These are phyloP conservation scores for Latheticus oryzae DNA, from an alignment of 2,888 invertebrate genomes.

Conservation along the genomic window DNA sequence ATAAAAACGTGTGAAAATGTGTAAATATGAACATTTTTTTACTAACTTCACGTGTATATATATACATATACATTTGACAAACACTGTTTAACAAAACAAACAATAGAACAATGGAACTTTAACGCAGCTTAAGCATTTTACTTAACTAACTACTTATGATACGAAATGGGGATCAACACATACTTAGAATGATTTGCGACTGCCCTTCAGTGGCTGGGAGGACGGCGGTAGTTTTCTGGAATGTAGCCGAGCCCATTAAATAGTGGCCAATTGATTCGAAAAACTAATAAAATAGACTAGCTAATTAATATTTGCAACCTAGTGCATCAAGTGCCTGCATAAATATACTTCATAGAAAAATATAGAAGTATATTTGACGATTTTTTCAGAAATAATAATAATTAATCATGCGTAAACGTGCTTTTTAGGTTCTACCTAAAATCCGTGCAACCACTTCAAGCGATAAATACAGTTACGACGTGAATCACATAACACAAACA, in stretches of 20 bases:
- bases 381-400: not conserved
- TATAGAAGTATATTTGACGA: slow-evolving; percentile 1
- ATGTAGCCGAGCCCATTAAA: slow-evolving; percentile 63
- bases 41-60: too few relatives aligned
- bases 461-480: slow-evolving; percentile 16
- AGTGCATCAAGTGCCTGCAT: slow-evolving; percentile 10
- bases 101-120: slow-evolving; percentile 9
- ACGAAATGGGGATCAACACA: slow-evolving; percentile 57
- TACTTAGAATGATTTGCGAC: slow-evolving; percentile 59
- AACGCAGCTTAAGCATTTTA: slow-evolving; percentile 6
- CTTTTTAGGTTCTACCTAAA: slow-evolving; percentile 8
- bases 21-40: too few relatives aligned
- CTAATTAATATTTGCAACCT: slow-evolving; percentile 33
- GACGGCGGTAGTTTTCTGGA: slow-evolving; percentile 64
- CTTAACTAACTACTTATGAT: slow-evolving; percentile 20
- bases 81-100: slow-evolving; percentile 3
- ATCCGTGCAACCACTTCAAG: slow-evolving; percentile 29
- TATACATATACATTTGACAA: slow-evolving; percentile 6
- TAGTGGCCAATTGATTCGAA: slow-evolving; percentile 56
- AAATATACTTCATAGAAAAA: slow-evolving; percentile 14
- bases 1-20: slow-evolving; percentile 1
- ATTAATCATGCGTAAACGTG: slow-evolving; percentile 25
- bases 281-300: slow-evolving; percentile 46
- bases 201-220: slow-evolving; percentile 60
- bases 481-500: slow-evolving; percentile 18